Percentiles rank a stretch among this genome's conserved stretches.
Conservation (phyloP, 2,113 vertebrate species). For the Myanophis thanlyinensis region DNA sequence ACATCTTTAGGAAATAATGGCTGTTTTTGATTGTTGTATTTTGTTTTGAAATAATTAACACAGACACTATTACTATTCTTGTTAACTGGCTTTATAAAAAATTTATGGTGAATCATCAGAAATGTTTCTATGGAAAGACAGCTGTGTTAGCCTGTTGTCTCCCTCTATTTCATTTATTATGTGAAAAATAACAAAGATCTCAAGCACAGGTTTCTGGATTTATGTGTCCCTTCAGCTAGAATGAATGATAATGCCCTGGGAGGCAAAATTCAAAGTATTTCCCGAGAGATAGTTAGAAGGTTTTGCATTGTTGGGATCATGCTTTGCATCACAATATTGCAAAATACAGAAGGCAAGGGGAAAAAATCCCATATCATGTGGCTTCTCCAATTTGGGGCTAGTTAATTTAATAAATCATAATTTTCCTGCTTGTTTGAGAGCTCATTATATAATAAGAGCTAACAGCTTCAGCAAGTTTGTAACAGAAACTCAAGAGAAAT, state of each 20-base stretch:
- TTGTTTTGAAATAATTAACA: background rate
- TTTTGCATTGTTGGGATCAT: background rate
- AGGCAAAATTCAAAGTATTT: background rate
- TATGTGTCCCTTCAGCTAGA: background rate
- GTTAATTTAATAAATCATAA: background rate
- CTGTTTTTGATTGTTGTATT: background rate
- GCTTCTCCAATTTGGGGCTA: background rate
- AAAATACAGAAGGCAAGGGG: background rate
- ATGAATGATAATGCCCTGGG: background rate
- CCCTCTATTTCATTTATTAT: background rate
- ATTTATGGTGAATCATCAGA: background rate
- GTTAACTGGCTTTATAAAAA: background rate
- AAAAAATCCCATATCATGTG: background rate
- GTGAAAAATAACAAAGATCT: background rate
- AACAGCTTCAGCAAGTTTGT: background rate
- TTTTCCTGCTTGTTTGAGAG: background rate
- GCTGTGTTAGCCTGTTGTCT: background rate
- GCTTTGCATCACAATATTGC: background rate
- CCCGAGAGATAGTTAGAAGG: too few relatives aligned
- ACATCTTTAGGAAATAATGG: background rate
- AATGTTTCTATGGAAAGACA: background rate
- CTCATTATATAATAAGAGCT: background rate
- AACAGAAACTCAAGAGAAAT: background rate
- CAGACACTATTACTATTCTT: background rate
- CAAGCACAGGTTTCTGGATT: background rate